Conservation (phyloP, 1,140 invertebrate genomes). For the Heliconius hermathena region DNA sequence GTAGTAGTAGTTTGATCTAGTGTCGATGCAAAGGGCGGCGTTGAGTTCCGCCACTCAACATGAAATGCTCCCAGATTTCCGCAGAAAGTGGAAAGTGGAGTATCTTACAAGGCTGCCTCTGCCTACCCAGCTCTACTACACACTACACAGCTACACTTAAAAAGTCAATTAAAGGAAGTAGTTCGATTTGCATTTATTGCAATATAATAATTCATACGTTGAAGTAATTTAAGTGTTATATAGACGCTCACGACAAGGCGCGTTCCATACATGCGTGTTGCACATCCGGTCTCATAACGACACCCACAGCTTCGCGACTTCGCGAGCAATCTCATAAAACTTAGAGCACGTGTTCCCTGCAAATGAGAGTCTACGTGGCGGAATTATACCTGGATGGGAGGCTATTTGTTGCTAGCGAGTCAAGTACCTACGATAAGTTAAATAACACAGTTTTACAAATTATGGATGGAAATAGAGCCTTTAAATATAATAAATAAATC, state of each 20-base stretch:
- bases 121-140: too few species aligned
- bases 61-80: too few species aligned
- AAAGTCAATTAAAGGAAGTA: neutral
- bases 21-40: too few species aligned
- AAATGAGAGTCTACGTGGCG: neutral
- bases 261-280: neutral
- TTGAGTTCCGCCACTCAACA: too few species aligned
- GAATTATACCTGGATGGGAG: neutral
- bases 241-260: neutral
- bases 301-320: neutral
- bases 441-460: neutral
- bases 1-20: too few species aligned
- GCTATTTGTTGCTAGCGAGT: neutral
- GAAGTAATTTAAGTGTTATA: neutral
- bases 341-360: slow-evolving; percentile 1
- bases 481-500: too few species aligned
- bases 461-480: too few species aligned
- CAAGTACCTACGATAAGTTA: neutral
- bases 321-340: neutral
- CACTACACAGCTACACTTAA: too few species aligned
- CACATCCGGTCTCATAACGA: neutral
- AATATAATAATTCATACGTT: neutral
- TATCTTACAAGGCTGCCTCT: too few species aligned
- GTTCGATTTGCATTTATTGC: neutral
- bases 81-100: too few species aligned